phyloP scores from a whole-genome alignment of 2,113 vertebrate species.

The Colius striatus region DNA sequence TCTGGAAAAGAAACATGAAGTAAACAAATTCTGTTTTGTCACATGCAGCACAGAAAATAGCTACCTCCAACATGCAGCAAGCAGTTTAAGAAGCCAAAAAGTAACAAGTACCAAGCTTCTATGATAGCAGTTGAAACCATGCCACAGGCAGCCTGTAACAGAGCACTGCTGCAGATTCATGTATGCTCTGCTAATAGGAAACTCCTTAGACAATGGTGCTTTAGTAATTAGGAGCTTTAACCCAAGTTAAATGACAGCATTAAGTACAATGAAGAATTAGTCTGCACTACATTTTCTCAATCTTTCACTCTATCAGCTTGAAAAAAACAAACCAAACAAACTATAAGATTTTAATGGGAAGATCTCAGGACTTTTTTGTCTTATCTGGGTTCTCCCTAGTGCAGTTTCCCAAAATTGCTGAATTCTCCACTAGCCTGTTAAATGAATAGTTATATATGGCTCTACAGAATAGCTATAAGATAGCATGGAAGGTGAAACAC shows the following conservation, averaged over 20 bases:
- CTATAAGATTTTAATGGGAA: not conserved
- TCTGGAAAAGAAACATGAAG: not conserved
- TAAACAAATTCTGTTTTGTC: not conserved
- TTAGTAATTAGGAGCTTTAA: not conserved
- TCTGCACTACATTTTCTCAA: not conserved
- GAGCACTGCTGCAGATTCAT: not conserved
- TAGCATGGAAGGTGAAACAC: fast-evolving
- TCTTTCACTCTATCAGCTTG: fast-evolving
- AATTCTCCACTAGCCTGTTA: not conserved
- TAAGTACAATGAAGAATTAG: not conserved
- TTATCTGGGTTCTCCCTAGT: not conserved
- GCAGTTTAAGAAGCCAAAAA: not conserved
- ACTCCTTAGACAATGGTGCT: too few species aligned
- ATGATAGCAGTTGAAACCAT: fast-evolving
- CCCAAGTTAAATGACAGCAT: not conserved
- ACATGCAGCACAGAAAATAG: not conserved
- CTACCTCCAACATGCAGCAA: not conserved
- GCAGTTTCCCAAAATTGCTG: not conserved
- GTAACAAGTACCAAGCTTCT: not conserved
- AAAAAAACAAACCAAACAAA: too few species aligned
- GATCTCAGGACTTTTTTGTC: not conserved
- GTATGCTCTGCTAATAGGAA: not conserved
- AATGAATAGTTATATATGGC: not conserved
- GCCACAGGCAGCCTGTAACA: not conserved
- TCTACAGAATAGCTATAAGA: not conserved